Conservation (phyloP, 2,113 vertebrate genomes). For the Cyprinodon tularosa region DNA sequence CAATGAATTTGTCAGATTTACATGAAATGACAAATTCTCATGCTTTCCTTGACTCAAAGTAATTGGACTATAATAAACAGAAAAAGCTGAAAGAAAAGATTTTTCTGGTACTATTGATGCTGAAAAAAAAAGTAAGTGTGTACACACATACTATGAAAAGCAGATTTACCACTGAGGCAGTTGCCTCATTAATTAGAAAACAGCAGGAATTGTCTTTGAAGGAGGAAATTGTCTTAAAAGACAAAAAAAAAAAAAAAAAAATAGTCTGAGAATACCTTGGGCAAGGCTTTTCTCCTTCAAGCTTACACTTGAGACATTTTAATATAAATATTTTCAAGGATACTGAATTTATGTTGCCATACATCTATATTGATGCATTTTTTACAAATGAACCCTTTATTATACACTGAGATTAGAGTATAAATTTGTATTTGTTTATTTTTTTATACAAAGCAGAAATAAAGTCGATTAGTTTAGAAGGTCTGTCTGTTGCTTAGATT, state of each 20-base stretch:
- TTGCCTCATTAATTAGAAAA: background rate
- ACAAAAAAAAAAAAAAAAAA: too few species aligned
- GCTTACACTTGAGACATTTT: too few species aligned
- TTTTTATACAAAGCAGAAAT: background rate
- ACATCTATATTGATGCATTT: background rate
- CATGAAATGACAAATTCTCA: too few species aligned
- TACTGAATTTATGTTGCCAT: background rate
- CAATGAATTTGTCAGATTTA: too few species aligned
- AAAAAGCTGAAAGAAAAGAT: too few species aligned
- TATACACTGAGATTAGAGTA: background rate
- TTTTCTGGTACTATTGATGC: background rate
- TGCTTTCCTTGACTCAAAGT: too few species aligned
- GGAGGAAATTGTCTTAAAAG: background rate
- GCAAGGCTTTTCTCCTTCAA: too few species aligned
- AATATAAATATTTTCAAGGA: too few species aligned
- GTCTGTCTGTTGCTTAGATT: background rate
- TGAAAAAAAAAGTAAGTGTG: background rate
- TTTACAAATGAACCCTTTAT: background rate
- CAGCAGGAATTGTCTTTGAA: background rate
- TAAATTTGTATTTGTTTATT: background rate
- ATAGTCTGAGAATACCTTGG: too few species aligned
- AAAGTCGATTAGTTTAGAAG: background rate
- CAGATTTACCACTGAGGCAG: background rate
- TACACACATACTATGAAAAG: background rate
- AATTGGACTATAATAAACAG: too few species aligned